A percentile compares a stretch with the other conserved stretches of the same genome.
These are phyloP conservation scores for Sciaenops ocellatus DNA, from an alignment of 2,797 vertebrate genomes.

Conservation along the genomic window DNA sequence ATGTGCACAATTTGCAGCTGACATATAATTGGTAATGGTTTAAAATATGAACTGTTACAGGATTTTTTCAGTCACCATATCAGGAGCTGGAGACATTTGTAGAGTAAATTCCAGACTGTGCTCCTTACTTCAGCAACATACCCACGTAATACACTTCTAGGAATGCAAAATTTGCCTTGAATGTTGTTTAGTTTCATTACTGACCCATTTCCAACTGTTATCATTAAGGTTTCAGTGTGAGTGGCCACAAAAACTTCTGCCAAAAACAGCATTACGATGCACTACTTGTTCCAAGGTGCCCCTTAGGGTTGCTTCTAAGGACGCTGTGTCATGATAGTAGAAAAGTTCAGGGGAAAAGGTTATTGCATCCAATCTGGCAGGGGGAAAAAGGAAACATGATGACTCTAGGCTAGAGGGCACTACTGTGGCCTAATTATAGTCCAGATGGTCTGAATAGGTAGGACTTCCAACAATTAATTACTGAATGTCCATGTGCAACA, in stretches of 20 bases:
- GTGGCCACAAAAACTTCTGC: constrained; percentile 19
- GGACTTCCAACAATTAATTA: constrained; percentile 73
- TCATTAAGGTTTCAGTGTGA: constrained; percentile 22
- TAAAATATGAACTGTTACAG: too few species aligned
- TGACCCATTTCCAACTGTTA: constrained; percentile 16
- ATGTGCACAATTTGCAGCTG: not conserved
- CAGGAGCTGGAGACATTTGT: not conserved
- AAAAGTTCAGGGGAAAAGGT: constrained; percentile 63
- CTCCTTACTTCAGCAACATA: not conserved
- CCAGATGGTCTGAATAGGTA: constrained; percentile 81
- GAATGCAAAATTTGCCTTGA: not conserved
- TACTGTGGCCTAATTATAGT: constrained; percentile 77
- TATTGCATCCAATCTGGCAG: constrained; percentile 60
- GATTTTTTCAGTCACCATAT: not conserved
- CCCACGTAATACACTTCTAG: not conserved
- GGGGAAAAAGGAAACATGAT: constrained; percentile 37
- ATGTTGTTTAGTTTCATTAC: constrained; percentile 22
- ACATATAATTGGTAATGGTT: not conserved
- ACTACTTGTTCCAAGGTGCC: constrained; percentile 48
- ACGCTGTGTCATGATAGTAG: constrained; percentile 43
- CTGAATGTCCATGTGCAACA: constrained; percentile 45
- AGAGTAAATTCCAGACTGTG: not conserved
- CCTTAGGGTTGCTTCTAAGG: constrained; percentile 51
- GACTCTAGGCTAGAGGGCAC: constrained; percentile 64
- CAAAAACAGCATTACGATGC: constrained; percentile 43